Base-by-base conservation (phyloP, 2,888 invertebrate species). In the Graphium colonna region DNA sequence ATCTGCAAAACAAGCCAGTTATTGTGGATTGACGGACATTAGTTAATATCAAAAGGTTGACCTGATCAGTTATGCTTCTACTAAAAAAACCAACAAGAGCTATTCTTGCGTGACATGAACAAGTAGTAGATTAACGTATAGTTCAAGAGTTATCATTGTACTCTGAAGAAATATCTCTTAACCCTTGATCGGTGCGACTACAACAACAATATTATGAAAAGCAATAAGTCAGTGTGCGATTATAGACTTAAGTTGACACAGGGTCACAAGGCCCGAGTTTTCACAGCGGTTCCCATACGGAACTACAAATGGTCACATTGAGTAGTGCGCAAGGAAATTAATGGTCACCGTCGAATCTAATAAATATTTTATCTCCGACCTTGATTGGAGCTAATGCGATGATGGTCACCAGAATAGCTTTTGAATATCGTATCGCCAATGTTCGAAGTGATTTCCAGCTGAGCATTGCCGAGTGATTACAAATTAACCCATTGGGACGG, bases 191-290 rank as follows among this genome's bases (percentile, higher is more conserved):
- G 21, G 5, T 3, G 21, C 21, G 21, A 21, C 13, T 21, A 46
- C 47, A 52, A 47, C 48, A 43, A 52, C 42, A 26, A 52, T 48
- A 52, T 52, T 48, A 42, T 52, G 43, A 46, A 46, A 52, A 41
- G 46, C 33, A 31, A 33, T 46, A 46, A 46, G 40, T 45, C 51
- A 44, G 39, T 39, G 39, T 39, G 10, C 39, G 45, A 51, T 44
- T 45, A 51, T 13, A n/a, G 36, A 21, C 38, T 26, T 17, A 9
- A 47, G 39, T 28, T 18, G 40, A 18, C 21, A 17, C 33, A 17
- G 45, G 2, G 49, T 40, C 28, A 26, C 13, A 28, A 3, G 48
- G 28, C 33, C 31, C 33, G 49, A 39, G 31, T 50, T 40, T 45
- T 31, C 40, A 16, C 33, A 17, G 49, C 17, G 15, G 38, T 17